These are phyloP conservation scores for Sarcophaga rosellei DNA, from an alignment of 2,888 invertebrate species.

Conservation along the genomic window DNA sequence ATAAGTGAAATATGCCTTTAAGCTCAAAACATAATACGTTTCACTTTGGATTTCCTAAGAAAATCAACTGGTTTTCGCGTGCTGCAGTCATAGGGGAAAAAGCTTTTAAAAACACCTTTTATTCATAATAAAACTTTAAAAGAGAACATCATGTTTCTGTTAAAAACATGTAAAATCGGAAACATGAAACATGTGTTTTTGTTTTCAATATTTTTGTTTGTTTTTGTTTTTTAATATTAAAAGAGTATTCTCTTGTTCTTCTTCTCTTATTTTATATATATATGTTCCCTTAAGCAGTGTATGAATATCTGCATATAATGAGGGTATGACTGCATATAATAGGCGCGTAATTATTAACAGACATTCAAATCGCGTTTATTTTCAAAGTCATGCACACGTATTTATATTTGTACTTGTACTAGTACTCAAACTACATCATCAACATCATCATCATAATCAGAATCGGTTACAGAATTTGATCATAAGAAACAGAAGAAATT, in stretches of 20 bases:
- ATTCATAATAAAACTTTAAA: background rate
- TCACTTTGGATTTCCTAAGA: too few relatives aligned
- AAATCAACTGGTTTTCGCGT: background rate
- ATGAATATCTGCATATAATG: constrained; percentile 28
- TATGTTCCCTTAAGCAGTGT: background rate
- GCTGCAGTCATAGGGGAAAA: background rate
- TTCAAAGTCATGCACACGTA: background rate
- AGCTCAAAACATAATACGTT: too few relatives aligned
- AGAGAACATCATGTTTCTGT: background rate
- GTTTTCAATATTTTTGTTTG: constrained; percentile 26
- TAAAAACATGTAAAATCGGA: background rate
- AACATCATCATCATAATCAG: constrained; percentile 7
- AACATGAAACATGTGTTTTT: constrained; percentile 44
- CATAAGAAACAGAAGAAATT: constrained; percentile 35
- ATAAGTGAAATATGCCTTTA: too few relatives aligned
- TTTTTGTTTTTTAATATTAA: background rate
- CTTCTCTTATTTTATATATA: too few relatives aligned
- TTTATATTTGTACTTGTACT: too few relatives aligned
- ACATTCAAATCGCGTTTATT: constrained; percentile 55
- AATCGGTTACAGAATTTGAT: constrained; percentile 49
- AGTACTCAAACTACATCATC: background rate
- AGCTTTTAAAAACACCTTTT: background rate
- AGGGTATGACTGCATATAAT: constrained; percentile 30
- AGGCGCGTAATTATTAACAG: constrained; percentile 68
- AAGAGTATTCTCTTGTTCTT: background rate